A percentile compares a stretch with the other conserved stretches of the same genome.
Evolutionary conservation across 2,113 vertebrate species (phyloP).

Genomic region (Xenus cinereus): DNA sequence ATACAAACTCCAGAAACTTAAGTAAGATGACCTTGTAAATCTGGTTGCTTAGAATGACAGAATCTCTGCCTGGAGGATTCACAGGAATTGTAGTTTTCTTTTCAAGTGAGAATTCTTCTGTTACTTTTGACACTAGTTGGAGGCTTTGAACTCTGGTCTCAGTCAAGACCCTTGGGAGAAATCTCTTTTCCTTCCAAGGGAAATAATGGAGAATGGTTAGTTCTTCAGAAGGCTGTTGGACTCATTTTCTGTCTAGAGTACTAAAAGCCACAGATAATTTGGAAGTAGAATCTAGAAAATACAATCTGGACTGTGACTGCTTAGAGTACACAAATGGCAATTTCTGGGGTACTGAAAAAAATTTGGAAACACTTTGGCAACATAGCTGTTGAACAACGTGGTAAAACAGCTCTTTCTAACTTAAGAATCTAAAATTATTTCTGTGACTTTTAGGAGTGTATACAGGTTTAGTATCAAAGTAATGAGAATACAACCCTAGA

Average conservation of each 20-base stretch:
- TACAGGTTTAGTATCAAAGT: background rate
- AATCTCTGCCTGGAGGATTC: background rate
- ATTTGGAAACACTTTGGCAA: background rate
- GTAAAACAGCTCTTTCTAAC: background rate
- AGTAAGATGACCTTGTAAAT: background rate
- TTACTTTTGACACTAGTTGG: background rate
- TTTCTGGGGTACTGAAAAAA: background rate
- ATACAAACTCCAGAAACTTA: background rate
- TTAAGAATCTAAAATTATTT: background rate
- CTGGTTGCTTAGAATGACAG: background rate
- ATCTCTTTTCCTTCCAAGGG: background rate
- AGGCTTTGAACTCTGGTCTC: background rate
- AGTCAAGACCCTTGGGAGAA: background rate
- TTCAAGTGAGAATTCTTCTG: background rate
- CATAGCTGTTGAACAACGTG: background rate
- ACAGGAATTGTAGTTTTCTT: background rate
- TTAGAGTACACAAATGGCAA: conserved; percentile 2
- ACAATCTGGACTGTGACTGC: background rate
- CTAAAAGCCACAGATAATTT: background rate
- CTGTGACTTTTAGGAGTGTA: background rate
- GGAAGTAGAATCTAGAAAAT: background rate
- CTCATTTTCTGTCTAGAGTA: background rate
- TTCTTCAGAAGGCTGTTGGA: background rate
- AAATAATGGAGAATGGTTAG: background rate
- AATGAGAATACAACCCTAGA: background rate